A percentile compares a stretch with the other conserved stretches of the same genome.
Conservation (phyloP, 2,797 vertebrate species). For the Dipus sagitta region DNA sequence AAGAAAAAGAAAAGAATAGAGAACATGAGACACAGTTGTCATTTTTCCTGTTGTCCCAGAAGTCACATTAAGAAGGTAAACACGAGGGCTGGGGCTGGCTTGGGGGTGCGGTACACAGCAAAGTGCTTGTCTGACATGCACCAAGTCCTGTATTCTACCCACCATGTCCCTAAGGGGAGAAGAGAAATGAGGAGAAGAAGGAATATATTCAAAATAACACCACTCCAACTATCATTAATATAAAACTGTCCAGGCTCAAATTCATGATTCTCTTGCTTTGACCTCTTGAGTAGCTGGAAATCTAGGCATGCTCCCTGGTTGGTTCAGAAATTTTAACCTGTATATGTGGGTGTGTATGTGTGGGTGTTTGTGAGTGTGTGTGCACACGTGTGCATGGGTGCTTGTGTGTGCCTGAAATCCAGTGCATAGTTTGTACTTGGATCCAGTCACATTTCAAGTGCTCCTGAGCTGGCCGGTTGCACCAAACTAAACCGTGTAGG, state of each 20-base stretch:
- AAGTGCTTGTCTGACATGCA: not conserved
- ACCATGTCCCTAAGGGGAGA: no score
- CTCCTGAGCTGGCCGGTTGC: not conserved
- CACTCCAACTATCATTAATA: not conserved
- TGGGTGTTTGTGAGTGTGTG: not conserved
- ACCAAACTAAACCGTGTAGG: rapidly evolving
- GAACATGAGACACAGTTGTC: not conserved
- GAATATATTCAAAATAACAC: not conserved
- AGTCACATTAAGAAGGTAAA: not conserved
- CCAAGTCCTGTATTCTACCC: not conserved
- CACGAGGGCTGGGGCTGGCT: not conserved
- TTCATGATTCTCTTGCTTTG: not conserved
- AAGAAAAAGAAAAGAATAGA: not conserved
- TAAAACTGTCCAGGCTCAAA: not conserved
- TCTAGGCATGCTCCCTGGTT: not conserved
- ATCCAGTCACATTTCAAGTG: not conserved
- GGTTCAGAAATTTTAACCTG: not conserved
- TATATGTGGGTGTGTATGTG: not conserved
- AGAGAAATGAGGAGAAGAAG: not conserved
- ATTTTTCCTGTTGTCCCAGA: not conserved
- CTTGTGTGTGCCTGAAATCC: not conserved
- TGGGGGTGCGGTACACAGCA: no score
- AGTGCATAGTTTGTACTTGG: not conserved
- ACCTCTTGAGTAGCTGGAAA: not conserved
- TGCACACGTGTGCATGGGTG: no score